Conservation (phyloP, 2,888 invertebrate genomes). For the Heliconius charithonia region DNA sequence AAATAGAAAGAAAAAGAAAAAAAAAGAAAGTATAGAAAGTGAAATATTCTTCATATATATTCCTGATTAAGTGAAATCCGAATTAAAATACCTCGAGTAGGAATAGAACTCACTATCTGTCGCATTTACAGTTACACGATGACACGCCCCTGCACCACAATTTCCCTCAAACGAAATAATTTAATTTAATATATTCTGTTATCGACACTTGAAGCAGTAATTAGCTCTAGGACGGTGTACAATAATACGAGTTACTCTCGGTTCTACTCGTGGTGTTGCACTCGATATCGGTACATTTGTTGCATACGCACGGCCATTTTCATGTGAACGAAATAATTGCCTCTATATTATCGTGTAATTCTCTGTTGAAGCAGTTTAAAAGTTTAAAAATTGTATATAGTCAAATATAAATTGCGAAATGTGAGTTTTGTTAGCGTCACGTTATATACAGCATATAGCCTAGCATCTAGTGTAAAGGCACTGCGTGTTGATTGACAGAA, state of each 20-base stretch:
- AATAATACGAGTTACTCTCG: not conserved
- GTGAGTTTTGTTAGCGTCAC: not conserved
- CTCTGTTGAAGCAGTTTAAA: not conserved
- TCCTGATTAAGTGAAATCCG: too few relatives aligned
- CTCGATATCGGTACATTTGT: not conserved
- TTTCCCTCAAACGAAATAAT: too few relatives aligned
- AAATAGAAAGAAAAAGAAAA: too few relatives aligned
- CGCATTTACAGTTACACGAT: too few relatives aligned
- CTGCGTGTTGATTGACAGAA: too few relatives aligned
- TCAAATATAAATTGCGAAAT: not conserved
- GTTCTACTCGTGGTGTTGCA: not conserved
- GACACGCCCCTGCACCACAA: too few relatives aligned
- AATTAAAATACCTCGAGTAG: too few relatives aligned
- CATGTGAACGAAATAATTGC: not conserved
- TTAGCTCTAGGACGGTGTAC: not conserved
- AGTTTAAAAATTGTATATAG: not conserved
- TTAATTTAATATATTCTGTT: not conserved
- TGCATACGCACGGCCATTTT: not conserved
- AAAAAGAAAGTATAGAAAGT: too few relatives aligned
- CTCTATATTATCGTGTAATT: constrained; percentile 3
- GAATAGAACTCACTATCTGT: too few relatives aligned
- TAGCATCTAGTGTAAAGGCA: too few relatives aligned
- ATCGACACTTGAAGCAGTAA: not conserved
- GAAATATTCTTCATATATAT: too few relatives aligned
- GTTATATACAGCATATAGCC: too few relatives aligned